Evolutionary conservation across 1,140 invertebrate species (phyloP).

Genomic region (Scaptodrosophila lebanonensis): DNA sequence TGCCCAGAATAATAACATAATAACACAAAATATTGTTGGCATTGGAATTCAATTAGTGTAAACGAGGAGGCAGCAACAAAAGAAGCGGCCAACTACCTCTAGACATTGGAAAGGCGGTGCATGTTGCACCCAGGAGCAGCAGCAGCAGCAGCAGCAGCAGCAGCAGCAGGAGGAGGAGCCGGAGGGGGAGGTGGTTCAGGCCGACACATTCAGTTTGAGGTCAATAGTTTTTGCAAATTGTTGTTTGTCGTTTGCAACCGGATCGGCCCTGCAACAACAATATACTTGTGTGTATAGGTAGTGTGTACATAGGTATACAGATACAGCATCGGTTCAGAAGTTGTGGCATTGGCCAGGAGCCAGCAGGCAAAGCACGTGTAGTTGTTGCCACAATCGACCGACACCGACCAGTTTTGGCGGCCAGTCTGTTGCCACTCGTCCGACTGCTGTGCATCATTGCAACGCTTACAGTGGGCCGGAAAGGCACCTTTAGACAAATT

Average conservation of each 20-base stretch:
- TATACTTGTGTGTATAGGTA: conserved; percentile 8
- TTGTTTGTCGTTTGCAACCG: conserved; percentile 41
- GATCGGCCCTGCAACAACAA: conserved; percentile 17
- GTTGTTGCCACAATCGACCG: too few relatives aligned
- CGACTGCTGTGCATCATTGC: too few relatives aligned
- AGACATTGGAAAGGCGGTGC: conserved; percentile 27
- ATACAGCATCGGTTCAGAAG: too few relatives aligned
- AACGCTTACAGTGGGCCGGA: too few relatives aligned
- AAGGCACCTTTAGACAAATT: conserved; percentile 59
- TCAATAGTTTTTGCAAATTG: conserved; percentile 57
- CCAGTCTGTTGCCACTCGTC: too few relatives aligned
- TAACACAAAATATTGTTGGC: conserved; percentile 67
- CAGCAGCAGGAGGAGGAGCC: not conserved
- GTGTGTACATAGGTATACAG: too few relatives aligned
- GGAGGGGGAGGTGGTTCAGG: conserved; percentile 4
- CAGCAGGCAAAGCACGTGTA: conserved; percentile 39
- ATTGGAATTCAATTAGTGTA: conserved; percentile 75
- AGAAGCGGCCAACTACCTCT: too few relatives aligned
- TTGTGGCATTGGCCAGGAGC: not conserved
- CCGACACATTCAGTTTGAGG: conserved; percentile 49
- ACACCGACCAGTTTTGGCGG: conserved; percentile 58
- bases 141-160: conserved; percentile 1
- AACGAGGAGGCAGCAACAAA: too few relatives aligned
- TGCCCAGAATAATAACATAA: conserved; percentile 61
- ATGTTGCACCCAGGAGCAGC: not conserved